These are phyloP conservation scores for Lypha dubia DNA, from an alignment of 2,888 invertebrate genomes.

Conservation along the genomic window DNA sequence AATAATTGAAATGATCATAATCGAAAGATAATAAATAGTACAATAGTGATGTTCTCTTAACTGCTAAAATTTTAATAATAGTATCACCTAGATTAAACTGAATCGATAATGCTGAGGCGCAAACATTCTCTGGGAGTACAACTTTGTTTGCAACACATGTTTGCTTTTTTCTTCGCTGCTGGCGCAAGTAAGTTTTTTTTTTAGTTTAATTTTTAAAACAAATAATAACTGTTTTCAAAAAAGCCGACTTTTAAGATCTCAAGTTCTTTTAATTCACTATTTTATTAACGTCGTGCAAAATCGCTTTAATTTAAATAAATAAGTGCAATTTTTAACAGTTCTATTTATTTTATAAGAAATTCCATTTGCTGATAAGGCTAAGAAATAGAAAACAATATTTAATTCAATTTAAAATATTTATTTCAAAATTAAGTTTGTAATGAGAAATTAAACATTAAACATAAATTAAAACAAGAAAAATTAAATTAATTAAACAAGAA, in stretches of 20 bases:
- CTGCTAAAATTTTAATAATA: too few species aligned
- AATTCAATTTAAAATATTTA: too few species aligned
- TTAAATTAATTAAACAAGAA: too few species aligned
- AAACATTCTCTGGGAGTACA: background rate
- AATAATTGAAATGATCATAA: too few species aligned
- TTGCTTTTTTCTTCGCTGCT: conserved; percentile 4
- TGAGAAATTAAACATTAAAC: too few species aligned
- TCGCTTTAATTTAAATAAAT: background rate
- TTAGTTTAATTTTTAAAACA: conserved; percentile 34
- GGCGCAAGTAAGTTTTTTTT: background rate
- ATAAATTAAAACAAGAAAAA: too few species aligned
- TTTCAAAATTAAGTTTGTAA: too few species aligned
- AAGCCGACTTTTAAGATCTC: conserved; percentile 32
- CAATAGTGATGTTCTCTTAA: too few species aligned
- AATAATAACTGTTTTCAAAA: conserved; percentile 37
- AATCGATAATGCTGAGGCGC: background rate
- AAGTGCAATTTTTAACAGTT: background rate
- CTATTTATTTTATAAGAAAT: too few species aligned
- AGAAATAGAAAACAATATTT: too few species aligned
- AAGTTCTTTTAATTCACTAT: conserved; percentile 1
- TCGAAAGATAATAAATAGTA: too few species aligned
- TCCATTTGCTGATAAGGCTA: too few species aligned
- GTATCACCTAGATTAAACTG: background rate
- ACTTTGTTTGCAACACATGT: background rate
- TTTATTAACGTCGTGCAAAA: background rate